Evolutionary conservation across 2,797 vertebrate genomes (phyloP).

Genomic region (Pyrocephalus nanus): DNA sequence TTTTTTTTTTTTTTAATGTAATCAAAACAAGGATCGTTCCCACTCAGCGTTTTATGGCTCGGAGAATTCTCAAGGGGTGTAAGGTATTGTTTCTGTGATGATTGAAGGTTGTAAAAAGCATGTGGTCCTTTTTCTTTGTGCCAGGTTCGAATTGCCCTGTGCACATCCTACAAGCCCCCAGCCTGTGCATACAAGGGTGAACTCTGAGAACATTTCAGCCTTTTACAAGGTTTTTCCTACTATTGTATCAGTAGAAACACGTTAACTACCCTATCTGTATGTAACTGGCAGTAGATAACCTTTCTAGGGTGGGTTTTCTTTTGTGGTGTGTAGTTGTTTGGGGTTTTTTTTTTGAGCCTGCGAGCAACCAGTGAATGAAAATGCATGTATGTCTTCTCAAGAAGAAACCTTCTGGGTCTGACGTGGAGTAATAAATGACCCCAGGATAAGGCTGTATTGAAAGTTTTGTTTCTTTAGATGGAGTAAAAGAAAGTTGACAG

Average conservation of each 20-base stretch:
- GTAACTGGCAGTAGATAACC: not conserved
- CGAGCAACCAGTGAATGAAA: not conserved
- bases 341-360: not conserved
- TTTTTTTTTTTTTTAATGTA: not conserved
- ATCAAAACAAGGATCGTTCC: not conserved
- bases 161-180: not conserved
- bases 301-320: not conserved
- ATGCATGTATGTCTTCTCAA: not conserved
- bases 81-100: not conserved
- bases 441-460: not conserved
- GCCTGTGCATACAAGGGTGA: not conserved
- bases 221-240: slow-evolving; percentile 34
- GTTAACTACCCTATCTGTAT: not conserved
- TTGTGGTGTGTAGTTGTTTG: not conserved
- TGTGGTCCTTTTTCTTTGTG: not conserved
- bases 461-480: not conserved
- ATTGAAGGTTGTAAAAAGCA: not conserved
- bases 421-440: not conserved
- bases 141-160: not conserved
- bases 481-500: not conserved
- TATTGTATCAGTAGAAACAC: slow-evolving; percentile 11
- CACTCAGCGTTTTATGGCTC: not conserved
- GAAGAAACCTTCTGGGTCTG: not conserved
- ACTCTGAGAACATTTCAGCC: not conserved
- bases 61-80: not conserved